Evolutionary conservation across 2,113 vertebrate genomes (phyloP).

Genomic region (Antechinus stuartii): DNA sequence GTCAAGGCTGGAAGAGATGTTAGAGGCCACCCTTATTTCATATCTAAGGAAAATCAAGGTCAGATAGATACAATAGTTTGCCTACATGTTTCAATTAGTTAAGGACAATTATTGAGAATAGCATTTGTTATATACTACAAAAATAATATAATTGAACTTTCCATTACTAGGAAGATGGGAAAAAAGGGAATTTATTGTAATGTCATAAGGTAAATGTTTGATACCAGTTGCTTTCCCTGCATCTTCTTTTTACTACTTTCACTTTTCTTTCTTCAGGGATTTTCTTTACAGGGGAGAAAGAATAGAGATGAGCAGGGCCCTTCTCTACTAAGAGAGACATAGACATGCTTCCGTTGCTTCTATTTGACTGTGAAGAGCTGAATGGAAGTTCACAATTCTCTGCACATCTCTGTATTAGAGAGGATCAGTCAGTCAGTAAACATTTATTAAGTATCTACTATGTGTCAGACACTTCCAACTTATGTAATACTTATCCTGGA

Average conservation of each 20-base stretch:
- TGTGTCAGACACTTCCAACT: neutral
- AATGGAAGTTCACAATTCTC: neutral
- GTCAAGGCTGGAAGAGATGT: neutral
- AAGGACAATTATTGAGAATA: neutral
- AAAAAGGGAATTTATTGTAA: neutral
- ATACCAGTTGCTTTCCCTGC: neutral
- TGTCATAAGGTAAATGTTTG: neutral
- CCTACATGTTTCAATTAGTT: neutral
- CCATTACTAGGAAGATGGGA: neutral
- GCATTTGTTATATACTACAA: neutral
- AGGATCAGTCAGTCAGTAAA: neutral
- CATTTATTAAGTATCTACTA: neutral
- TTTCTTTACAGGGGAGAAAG: neutral
- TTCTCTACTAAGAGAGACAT: neutral
- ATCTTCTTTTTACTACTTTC: neutral
- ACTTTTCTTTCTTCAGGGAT: neutral
- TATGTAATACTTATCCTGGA: neutral
- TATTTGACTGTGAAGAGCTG: neutral
- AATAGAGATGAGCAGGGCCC: neutral
- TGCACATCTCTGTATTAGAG: neutral
- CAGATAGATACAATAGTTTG: neutral
- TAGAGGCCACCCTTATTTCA: neutral
- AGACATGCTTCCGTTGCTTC: neutral
- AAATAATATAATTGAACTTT: neutral
- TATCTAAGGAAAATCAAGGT: neutral